Conservation (phyloP, 92 coral and sea anemone species). For the Parazoanthus atlanticus region DNA sequence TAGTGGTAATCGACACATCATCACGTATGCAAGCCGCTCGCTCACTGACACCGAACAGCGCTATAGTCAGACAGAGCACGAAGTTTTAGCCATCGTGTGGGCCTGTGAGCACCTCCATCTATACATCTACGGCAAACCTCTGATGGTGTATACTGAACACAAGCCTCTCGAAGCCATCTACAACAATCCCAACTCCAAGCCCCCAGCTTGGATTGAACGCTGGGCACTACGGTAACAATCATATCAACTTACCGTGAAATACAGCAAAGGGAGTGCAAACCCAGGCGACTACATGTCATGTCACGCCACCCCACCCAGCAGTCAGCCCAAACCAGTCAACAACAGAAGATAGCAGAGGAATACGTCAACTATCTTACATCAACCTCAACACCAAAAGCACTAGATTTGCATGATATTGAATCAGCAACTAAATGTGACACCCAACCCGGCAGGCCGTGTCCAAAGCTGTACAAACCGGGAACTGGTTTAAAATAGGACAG, state of each 20-base stretch:
- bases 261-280: slow-evolving; percentile 47
- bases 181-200: slow-evolving; percentile 49
- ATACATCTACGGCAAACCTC: slow-evolving; percentile 55
- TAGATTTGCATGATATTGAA: slow-evolving; percentile 52
- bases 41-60: too few species aligned
- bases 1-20: too few species aligned
- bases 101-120: slow-evolving; percentile 51
- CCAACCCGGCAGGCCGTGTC: slow-evolving; percentile 54
- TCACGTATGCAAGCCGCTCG: too few species aligned
- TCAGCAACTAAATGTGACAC: slow-evolving; percentile 53
- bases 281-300: slow-evolving; percentile 58
- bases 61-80: too few species aligned
- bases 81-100: slow-evolving; percentile 46
- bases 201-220: slow-evolving; percentile 52
- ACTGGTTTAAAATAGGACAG: slow-evolving; percentile 48
- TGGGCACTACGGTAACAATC: slow-evolving; percentile 59
- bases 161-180: slow-evolving; percentile 61
- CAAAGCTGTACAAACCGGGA: slow-evolving; percentile 57
- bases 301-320: slow-evolving; percentile 53
- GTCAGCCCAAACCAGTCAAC: slow-evolving; percentile 36
- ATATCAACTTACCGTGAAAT: slow-evolving; percentile 50
- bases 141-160: slow-evolving; percentile 59
- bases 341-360: slow-evolving; percentile 70
- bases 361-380: slow-evolving; percentile 54
- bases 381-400: slow-evolving; percentile 59